Base-by-base conservation (phyloP, 2,888 invertebrate species). In the Antitype chi region DNA sequence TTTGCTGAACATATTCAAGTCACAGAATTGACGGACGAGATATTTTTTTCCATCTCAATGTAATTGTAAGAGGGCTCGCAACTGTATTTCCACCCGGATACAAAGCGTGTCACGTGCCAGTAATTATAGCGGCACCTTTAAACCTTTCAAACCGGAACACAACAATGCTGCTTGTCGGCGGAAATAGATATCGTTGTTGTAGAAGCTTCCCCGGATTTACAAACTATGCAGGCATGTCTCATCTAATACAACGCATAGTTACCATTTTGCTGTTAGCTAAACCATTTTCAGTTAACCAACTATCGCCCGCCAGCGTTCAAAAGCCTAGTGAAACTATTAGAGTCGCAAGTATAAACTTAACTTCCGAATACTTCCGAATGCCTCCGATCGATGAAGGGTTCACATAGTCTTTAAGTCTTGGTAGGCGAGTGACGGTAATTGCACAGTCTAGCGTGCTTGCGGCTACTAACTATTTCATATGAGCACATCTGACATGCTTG, bases 301-400 rank as follows among this genome's bases (percentile, higher is more conserved):
- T 89, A 87, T 84, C 86, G 85, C 89, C 89, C 88, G 87, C 88
- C 90, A 87, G 90, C 89, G 53, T 88, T 91, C 90, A 91, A 91
- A 90, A 89, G 85, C 78, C 85, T 81, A 81, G 76, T 83, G 80
- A 82, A 87, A 88, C 89, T 90, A 89, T 88, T 80, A 82, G 88
- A 89, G 88, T 87, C 78, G 86, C 80, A 86, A 87, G 83, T 85
- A 84, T 81, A 86, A 88, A 85, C 86, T 32, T 71, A 71, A 82
- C 59, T 80, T 70, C 32, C 64, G 85, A 86, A 87, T 78, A 86
- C 86, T 85, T 86, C 86, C 64, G 82, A 87, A 85, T 78, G 80
- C 83, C 80, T 84, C 86, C 87, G 86, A 82, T 79, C 81, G 77
- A 85, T 87, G 85, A 80, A 78, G 84, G 78, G 84, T 84, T 78